Base-by-base conservation (phyloP, 1,140 invertebrate genomes). In the Macrobrachium rosenbergii region DNA sequence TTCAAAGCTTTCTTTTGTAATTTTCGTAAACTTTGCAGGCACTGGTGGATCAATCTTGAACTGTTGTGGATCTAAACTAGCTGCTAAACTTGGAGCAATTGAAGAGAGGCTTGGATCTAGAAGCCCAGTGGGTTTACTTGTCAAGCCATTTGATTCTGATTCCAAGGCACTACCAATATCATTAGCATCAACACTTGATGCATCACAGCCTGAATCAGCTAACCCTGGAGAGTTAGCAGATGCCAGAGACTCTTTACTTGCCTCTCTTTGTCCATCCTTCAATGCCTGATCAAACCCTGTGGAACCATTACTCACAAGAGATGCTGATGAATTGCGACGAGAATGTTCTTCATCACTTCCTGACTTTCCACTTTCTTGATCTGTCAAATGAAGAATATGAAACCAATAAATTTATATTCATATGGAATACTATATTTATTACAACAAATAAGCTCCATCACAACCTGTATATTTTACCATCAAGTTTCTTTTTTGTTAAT, bases 1-100 rank as follows among this genome's bases (percentile, higher is more conserved):
- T 37, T 88, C 86, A 83, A 88, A 88, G 52, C 75, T 83, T 23
- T 88, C 86, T n/a, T 88, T 88, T 16, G 86, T 88, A 52, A 88
- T 88, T 59, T 88, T 88, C 17, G 19, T 58, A 17, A 43, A 43
- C 86, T 88, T 88, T 60, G 80, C 81, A 17, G 75, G 73, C 63
- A 69, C 60, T 10, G 75, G 80, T 16, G 86, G 86, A 21, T 83
- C 86, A 59, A 88, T 80, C 62, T 78, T 82, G 75, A 88, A 88
- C 23, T 82, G 86, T 72, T 77, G 80, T 67, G 86, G 86, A 43
- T 88, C 86, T 23, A 88, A n/a, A 83, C 86, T 88, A 59, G 86
- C 86, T 59, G 86, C 86, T 60, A 88, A 45, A 45, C 81, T 83
- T 45, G 86, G 86, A 58, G 86, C 62, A 11, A 88, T 62, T 14